phyloP scores from a whole-genome alignment of 2,888 invertebrate genomes.

The Prosapia bicincta region DNA sequence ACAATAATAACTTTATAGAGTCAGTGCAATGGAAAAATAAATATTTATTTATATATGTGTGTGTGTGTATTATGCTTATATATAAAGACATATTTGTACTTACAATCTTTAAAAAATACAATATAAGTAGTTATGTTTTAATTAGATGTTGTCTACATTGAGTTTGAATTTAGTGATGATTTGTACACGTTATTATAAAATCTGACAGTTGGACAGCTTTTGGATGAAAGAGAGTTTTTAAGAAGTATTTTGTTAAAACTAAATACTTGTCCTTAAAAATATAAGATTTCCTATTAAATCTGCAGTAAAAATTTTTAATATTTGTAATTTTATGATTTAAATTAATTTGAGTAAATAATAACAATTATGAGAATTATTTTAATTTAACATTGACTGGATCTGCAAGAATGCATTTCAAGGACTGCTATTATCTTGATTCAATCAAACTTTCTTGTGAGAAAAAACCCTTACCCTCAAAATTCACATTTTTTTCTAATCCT shows the following conservation, averaged over 20 bases:
- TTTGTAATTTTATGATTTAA: background rate
- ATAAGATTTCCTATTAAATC: conserved; percentile 17
- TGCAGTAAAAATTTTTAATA: background rate
- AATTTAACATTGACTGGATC: conserved; percentile 31
- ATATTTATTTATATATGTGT: too few relatives aligned
- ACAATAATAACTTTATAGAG: too few relatives aligned
- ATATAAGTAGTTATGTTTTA: too few relatives aligned
- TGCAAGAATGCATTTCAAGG: conserved; percentile 39
- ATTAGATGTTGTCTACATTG: too few relatives aligned
- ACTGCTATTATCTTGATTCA: background rate
- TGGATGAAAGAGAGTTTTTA: too few relatives aligned
- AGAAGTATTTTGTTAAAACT: conserved; percentile 24
- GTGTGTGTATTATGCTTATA: too few relatives aligned
- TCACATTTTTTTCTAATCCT: background rate
- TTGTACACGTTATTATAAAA: too few relatives aligned
- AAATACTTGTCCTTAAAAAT: conserved; percentile 8
- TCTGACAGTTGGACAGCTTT: too few relatives aligned
- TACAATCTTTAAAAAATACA: too few relatives aligned
- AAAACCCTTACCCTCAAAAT: background rate
- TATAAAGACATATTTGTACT: too few relatives aligned
- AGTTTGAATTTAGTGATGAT: too few relatives aligned
- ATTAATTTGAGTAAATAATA: background rate
- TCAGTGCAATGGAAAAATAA: too few relatives aligned
- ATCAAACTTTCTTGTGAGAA: background rate
- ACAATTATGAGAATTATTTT: conserved; percentile 5